Evolutionary conservation across 1,140 invertebrate species (phyloP).

Genomic region (Aphelenchoides fujianensis): DNA sequence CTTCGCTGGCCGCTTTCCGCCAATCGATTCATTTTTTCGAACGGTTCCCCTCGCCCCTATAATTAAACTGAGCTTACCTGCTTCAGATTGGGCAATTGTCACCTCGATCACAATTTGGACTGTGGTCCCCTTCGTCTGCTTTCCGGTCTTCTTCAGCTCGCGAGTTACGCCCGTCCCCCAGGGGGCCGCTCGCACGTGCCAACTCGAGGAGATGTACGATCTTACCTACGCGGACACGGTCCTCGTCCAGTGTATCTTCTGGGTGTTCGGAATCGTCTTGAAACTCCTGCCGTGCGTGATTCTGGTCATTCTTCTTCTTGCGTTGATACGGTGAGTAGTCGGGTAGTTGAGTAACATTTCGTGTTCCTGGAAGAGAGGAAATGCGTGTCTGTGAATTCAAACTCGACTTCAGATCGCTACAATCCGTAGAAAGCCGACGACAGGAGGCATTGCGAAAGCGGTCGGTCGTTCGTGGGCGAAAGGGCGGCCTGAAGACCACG

Average conservation of each 20-base stretch:
- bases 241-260: conserved; percentile 39
- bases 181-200: background rate
- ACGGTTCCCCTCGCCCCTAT: too few species aligned
- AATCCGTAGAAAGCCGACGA: conserved; percentile 32
- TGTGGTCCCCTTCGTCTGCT: conserved; percentile 40
- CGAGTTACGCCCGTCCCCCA: conserved; percentile 1
- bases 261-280: conserved; percentile 42
- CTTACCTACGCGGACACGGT: conserved; percentile 34
- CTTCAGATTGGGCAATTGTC: conserved; percentile 29
- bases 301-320: conserved; percentile 32
- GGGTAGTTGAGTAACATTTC: too few species aligned
- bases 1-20: conserved; percentile 37
- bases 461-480: conserved; percentile 15
- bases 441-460: conserved; percentile 31
- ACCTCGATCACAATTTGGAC: conserved; percentile 32
- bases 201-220: conserved; percentile 35
- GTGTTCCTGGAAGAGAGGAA: too few species aligned
- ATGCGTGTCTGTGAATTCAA: background rate
- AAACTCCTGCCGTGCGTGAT: conserved; percentile 39
- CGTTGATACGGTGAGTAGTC: conserved; percentile 36
- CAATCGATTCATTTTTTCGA: conserved; percentile 38
- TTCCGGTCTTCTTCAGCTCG: conserved; percentile 43
- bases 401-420: conserved; percentile 30
- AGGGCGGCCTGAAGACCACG: conserved; percentile 31
- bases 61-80: too few species aligned